These are phyloP conservation scores for Calyptomena viridis DNA, from an alignment of 2,113 vertebrate genomes.

Conservation along the genomic window DNA sequence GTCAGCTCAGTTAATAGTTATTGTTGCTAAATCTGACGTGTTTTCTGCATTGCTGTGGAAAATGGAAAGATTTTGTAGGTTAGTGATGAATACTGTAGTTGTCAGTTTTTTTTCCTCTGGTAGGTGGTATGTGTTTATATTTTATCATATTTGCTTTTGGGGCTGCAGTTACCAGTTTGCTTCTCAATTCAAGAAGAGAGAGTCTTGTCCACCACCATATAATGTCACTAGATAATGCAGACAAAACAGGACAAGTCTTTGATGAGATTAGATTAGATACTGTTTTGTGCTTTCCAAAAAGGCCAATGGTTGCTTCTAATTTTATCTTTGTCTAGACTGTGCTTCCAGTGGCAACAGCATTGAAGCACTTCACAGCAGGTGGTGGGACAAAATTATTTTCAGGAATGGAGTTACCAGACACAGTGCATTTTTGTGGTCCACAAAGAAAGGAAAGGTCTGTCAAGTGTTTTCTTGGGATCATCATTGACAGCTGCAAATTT, in stretches of 20 bases:
- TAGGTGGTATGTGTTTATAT: neutral
- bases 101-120: neutral
- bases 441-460: neutral
- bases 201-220: neutral
- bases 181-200: neutral
- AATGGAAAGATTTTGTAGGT: neutral
- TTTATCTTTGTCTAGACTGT: conserved; percentile 11
- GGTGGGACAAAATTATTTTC: neutral
- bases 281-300: neutral
- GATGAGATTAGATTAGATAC: neutral
- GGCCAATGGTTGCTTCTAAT: neutral
- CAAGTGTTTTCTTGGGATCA: neutral
- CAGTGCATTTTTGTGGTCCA: neutral
- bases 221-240: neutral
- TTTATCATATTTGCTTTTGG: neutral
- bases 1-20: conserved; percentile 5
- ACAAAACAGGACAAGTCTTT: neutral
- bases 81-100: neutral
- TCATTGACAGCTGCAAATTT: neutral
- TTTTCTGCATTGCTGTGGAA: neutral
- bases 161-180: neutral
- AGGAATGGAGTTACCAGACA: neutral
- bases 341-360: conserved; percentile 1
- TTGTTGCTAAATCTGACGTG: neutral
- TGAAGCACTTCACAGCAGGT: neutral